These are phyloP conservation scores for Cladorhizidae sp. DNA, from an alignment of 37 sponge, comb jelly and placozoan genomes.

Conservation along the genomic window DNA sequence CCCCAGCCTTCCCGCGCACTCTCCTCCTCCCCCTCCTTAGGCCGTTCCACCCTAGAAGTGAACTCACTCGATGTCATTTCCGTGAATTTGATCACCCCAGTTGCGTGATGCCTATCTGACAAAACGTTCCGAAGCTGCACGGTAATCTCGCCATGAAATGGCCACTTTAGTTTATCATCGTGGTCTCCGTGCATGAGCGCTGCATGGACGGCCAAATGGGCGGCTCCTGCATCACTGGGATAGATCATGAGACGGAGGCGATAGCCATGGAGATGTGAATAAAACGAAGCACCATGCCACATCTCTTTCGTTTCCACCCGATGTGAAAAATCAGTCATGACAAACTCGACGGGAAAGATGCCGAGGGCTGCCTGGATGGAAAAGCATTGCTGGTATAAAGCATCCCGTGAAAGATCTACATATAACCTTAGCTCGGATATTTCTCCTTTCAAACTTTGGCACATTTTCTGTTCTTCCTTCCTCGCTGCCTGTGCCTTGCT, in stretches of 20 bases:
- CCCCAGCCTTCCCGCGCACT: constrained; percentile 27
- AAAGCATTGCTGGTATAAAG: constrained; percentile 30
- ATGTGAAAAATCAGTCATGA: constrained; percentile 11
- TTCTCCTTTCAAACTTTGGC: background rate
- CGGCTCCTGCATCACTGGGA: constrained; percentile 12
- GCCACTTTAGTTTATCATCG: constrained; percentile 58
- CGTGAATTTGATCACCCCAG: constrained; percentile 28
- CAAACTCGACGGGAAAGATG: constrained; percentile 39
- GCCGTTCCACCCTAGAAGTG: background rate
- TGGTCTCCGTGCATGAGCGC: constrained; percentile 55
- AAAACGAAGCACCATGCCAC: constrained; percentile 52
- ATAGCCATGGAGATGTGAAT: constrained; percentile 62
- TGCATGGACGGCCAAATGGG: constrained; percentile 41
- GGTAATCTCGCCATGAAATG: constrained; percentile 50
- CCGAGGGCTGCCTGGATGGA: constrained; percentile 27
- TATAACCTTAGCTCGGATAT: background rate
- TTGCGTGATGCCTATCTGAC: constrained; percentile 23
- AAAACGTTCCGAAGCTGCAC: constrained; percentile 64
- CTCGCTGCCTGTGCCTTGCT: too few species aligned
- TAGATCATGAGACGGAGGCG: constrained; percentile 42
- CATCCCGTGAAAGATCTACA: background rate
- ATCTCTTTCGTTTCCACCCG: background rate
- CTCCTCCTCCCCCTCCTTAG: constrained; percentile 3
- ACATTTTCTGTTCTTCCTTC: too few species aligned
- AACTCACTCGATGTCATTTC: constrained; percentile 9